Conservation (phyloP, 1,140 invertebrate genomes). For the Pogonomyrmex californicus region DNA sequence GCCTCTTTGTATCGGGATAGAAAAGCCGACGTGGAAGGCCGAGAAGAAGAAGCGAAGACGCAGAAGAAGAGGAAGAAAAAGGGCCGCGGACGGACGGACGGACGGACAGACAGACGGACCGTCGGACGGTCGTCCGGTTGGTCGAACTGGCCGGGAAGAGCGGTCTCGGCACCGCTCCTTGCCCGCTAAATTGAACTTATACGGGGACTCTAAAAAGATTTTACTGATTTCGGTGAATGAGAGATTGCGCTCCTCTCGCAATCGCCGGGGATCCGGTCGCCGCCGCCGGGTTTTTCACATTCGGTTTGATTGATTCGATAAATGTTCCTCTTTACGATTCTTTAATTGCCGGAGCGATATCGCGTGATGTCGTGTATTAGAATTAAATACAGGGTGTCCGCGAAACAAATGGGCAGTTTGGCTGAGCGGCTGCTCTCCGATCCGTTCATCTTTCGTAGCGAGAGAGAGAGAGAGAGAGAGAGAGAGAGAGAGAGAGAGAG, state of each 20-base stretch:
- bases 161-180: slow-evolving; percentile 31
- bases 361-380: slow-evolving; percentile 38
- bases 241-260: slow-evolving; percentile 75
- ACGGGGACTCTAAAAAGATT: slow-evolving; percentile 83
- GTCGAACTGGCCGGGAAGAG: slow-evolving; percentile 36
- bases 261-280: slow-evolving; percentile 49
- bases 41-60: slow-evolving; percentile 72
- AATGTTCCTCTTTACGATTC: slow-evolving; percentile 29
- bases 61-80: slow-evolving; percentile 76
- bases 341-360: slow-evolving; percentile 34
- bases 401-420: slow-evolving; percentile 42
- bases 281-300: background rate
- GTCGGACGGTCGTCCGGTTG: slow-evolving; percentile 15
- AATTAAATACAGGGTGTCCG: slow-evolving; percentile 40
- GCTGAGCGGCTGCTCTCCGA: background rate
- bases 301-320: slow-evolving; percentile 40
- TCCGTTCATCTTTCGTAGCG: background rate
- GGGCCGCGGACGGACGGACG: slow-evolving; percentile 54
- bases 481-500: too few relatives aligned
- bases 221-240: slow-evolving; percentile 81
- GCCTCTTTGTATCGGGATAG: slow-evolving; percentile 86
- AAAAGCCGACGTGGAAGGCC: slow-evolving; percentile 82
- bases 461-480: background rate
- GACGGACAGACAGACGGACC: slow-evolving; percentile 43
- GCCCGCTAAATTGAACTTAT: slow-evolving; percentile 82